Evolutionary conservation across 2,888 invertebrate genomes (phyloP), one percentile per base, ranked within the genome.

Genomic region (Xanthia togata): DNA sequence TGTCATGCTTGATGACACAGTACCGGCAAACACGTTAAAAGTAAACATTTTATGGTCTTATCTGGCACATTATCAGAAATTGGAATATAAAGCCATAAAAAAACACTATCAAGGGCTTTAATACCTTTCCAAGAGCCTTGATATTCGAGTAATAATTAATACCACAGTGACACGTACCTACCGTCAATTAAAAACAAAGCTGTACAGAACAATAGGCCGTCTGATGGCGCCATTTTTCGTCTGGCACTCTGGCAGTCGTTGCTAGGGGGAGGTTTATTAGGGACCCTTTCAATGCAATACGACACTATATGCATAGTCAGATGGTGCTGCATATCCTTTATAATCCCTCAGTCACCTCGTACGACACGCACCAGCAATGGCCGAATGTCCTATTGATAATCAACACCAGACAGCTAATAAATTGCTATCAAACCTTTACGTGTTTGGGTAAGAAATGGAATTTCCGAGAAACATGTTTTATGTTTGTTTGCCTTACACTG

Each of bases 1-100:
- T 74, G 82, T 87, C 76, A 85, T 74, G 84, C 63, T 78, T 78
- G 84, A 77, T 78, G 80, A 83, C 84, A 86, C 84, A 80, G 73
- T 68, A 81, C 76, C 63, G 63, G 41, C 65, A 77, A 75, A 85
- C 75, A 83, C 53, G 84, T 83, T 80, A 26, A 75, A 86, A 75
- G 60, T 70, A 86, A 80, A 86, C 77, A 80, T 79, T 73, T 73
- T 72, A 47, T 71, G 47, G 20, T 23, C 65, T 76, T 79, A 79
- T 84, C 80, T 71, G 35, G 20, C 20, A 57, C 35, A 60, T 60
- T 70, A 65, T 85, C 69, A 57, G 62, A 74, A 78, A 78, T 60
- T 65, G 31, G 38, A 76, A 82, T 59, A n/a, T 65, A n/a, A 65
- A 57, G 20, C 17, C 38, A 73, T 64, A 62, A 72, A 62, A 72